Evolutionary conservation across 2,888 invertebrate species (phyloP), one percentile per base, ranked within the genome.

Genomic region (Lingula anatina): DNA sequence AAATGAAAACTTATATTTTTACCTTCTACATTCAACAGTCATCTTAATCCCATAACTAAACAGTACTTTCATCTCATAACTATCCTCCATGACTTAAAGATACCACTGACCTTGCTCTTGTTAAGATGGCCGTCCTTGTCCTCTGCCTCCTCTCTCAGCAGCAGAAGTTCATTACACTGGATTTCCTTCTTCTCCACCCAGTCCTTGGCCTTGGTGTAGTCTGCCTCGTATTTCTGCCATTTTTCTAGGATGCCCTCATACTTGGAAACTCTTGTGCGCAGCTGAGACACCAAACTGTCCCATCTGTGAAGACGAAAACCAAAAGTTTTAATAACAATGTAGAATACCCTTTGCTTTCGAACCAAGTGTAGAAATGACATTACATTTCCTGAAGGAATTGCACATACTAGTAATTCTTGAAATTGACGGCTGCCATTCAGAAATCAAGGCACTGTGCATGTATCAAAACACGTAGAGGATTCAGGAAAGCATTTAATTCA

Each of bases 151-250:
- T 62, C 64, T 36, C 54, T 52, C 36, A 57, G 56, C 43, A 58
- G 57, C 38, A 64, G 51, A 7, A 71, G 54, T n/a, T 62, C 60
- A 38, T 60, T 60, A 49, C 63, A 63, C 9, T 56, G 53, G 23
- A 51, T 53, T 53, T 71, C 71, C 51, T 62, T 64, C 21, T 51
- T 52, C 37, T 66, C 66, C 9, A 71, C 56, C 70, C 70, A 70
- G 5, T 48, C 47, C n/a, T 56, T 51, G 4, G 66, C 58, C 20
- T 49, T 36, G n/a, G 44, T 51, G 39, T 64, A 67, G 37, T 65
- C 62, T 5, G 58, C 60, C 53, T 73, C 68, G 50, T 69, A 71
- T 9, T 50, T 51, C 45, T 63, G 51, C 73, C 71, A 73, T 26
- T 64, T 59, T n/a, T 56, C 45, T 23, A 68, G 51, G 53, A 60